phyloP scores from a whole-genome alignment of 2,797 vertebrate species.

The Anableps anableps region DNA sequence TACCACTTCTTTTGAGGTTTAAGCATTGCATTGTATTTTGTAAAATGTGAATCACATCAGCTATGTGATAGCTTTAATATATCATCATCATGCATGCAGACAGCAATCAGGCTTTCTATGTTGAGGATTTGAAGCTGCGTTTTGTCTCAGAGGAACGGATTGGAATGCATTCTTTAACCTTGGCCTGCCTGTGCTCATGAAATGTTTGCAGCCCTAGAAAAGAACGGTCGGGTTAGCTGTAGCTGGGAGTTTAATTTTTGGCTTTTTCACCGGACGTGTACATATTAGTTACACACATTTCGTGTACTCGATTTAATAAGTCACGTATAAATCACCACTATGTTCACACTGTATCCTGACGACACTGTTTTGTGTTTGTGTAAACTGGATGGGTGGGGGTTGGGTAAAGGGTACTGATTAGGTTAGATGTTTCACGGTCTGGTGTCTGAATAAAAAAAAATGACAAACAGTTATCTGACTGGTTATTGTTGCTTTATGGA shows the following conservation, averaged over 20 bases:
- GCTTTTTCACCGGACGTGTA: constrained; percentile 34
- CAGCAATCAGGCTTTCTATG: constrained; percentile 47
- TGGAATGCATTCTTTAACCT: constrained; percentile 24
- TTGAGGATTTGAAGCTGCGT: constrained; percentile 22
- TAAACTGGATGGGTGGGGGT: constrained; percentile 49
- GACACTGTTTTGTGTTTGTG: constrained; percentile 73
- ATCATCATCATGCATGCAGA: constrained; percentile 65
- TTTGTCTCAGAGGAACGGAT: constrained; percentile 22
- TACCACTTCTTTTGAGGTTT: constrained; percentile 35
- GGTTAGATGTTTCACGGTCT: constrained; percentile 68
- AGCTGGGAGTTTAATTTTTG: constrained; percentile 30
- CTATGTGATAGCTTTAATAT: constrained; percentile 71
- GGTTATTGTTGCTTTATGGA: constrained; percentile 72
- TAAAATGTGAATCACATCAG: constrained; percentile 38
- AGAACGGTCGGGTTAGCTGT: constrained; percentile 6
- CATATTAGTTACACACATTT: constrained; percentile 24
- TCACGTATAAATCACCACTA: constrained; percentile 58
- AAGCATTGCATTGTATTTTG: constrained; percentile 37
- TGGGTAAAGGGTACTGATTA: constrained; percentile 42
- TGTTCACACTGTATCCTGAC: constrained; percentile 73
- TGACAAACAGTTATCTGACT: constrained; percentile 61
- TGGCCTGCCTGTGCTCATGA: constrained; percentile 26
- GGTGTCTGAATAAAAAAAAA: constrained; percentile 56
- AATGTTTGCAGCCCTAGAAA: constrained; percentile 31
- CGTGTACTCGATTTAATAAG: constrained; percentile 47